Percentiles rank a stretch among this genome's conserved stretches.
Evolutionary conservation across 2,113 vertebrate species (phyloP).

Genomic region (Atractosteus spatula): DNA sequence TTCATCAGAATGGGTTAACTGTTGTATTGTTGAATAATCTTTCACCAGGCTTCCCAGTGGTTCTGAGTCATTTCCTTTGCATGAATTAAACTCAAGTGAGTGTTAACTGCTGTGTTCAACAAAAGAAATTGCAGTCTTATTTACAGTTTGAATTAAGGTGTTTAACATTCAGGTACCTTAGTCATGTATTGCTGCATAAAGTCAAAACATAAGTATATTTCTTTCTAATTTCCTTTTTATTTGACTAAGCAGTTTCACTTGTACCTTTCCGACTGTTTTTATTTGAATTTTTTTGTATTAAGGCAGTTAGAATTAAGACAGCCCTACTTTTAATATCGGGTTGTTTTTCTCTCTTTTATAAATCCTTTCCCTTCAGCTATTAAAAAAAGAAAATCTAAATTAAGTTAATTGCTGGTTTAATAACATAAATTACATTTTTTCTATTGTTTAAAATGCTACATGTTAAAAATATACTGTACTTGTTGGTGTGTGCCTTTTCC

Average conservation of each 20-base stretch:
- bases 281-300: constrained; percentile 14
- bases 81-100: not conserved
- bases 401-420: no score
- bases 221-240: not conserved
- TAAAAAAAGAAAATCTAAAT: no score
- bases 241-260: constrained; percentile 20
- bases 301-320: not conserved
- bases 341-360: no score
- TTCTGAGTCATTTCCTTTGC: constrained; percentile 17
- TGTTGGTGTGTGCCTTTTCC: no score
- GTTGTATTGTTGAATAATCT: not conserved
- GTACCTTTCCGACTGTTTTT: constrained; percentile 15
- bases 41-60: not conserved
- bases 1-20: not conserved
- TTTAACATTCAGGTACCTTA: constrained; percentile 9
- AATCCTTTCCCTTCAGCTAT: no score
- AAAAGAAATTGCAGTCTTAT: not conserved
- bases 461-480: no score
- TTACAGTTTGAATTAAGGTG: constrained; percentile 9
- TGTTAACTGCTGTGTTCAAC: no score
- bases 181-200: constrained; percentile 10
- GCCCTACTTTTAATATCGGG: no score
- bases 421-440: no score
- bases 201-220: constrained; percentile 8
- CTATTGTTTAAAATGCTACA: no score